Evolutionary conservation across 2,797 vertebrate genomes (phyloP), one percentile per base, ranked within the genome.

Genomic region (Yasuhikotakia modesta): DNA sequence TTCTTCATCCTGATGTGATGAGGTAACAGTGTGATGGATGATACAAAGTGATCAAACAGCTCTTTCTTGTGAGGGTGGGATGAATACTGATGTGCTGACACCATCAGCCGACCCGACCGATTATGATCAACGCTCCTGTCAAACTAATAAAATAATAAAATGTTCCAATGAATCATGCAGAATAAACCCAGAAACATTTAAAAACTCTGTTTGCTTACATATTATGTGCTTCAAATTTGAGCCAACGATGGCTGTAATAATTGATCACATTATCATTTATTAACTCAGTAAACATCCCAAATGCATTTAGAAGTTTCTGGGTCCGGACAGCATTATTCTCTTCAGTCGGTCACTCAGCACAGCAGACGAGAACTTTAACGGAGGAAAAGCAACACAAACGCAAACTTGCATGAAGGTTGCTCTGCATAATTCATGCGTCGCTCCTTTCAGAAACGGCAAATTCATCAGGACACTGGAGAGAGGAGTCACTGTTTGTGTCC

Each of bases 401-500:
- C 82, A 82, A 81, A 82, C 32, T 53, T 22, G 65, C 88, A 90
- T 90, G 90, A 91, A 92, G 92, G 90, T 85, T 79, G 90, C 86
- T 81, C 87, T 93, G 92, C 93, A 94, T 94, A 90, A 94, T 94
- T 94, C 92, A 94, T 94, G 91, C 78, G 80, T 85, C 83, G 89
- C 92, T 93, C 86, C 91, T 93, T 93, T 94, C 92, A 94, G 93
- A 93, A 93, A 92, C 84, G 88, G 90, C 91, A 88, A 90, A 90
- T 93, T 93, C 90, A 92, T 92, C 91, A 92, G 92, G 92, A 93
- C 92, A 90, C 88, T 84, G 80, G 84, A 92, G 91, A 85, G 84
- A 85, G 65, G 70, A 85, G 72, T 79, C 35, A 60, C 58, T n/a
- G n/a, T n/a, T n/a, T n/a, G n/a, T n/a, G n/a, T n/a, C n/a, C n/a